Base-by-base conservation (phyloP, 2,797 vertebrate genomes). In the Pseudomugil tenellus region DNA sequence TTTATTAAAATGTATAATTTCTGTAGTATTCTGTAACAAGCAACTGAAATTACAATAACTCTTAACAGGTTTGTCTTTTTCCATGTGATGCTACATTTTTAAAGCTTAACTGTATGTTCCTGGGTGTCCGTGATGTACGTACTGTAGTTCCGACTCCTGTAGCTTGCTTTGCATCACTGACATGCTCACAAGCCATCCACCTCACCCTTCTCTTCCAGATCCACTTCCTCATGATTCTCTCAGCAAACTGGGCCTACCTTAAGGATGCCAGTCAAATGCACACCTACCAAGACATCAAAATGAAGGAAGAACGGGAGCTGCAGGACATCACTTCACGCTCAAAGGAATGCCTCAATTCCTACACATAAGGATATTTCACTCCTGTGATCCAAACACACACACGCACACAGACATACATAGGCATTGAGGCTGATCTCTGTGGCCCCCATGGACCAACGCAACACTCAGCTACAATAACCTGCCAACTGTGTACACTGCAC, bases 171-270 rank as follows among this genome's bases (percentile, higher is more conserved):
- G 94, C 95, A 92, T 95, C 94, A 95, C 65, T 96, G 94, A 95
- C 96, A 93, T 96, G 96, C 96, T 98, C 95, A 98, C 96, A 91
- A 94, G 96, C 96, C 96, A 95, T 95, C 95, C 94, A 95, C 95
- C 96, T 97, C 96, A 96, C 96, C 96, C 96, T 97, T 98, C 95
- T 98, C 92, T 99, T 99, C 93, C 97, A 99, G 98, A 98, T 99
- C 95, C 98, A 99, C 96, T 98, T 97, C 96, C 98, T 99, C 95
- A 99, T 99, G 98, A 97, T 99, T 96, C 96, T 99, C 92, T 97
- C 97, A 92, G 97, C 98, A 95, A 99, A 99, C 95, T 99, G 98
- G 97, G 98, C 97, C 95, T 99, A 99, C 96, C 97, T 99, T 95
- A 99, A 98, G 95, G 97, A 99, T 83, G 97, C 97, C 67, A 98